Conservation (phyloP, 2,797 vertebrate genomes). For the Sebastes goodei region DNA sequence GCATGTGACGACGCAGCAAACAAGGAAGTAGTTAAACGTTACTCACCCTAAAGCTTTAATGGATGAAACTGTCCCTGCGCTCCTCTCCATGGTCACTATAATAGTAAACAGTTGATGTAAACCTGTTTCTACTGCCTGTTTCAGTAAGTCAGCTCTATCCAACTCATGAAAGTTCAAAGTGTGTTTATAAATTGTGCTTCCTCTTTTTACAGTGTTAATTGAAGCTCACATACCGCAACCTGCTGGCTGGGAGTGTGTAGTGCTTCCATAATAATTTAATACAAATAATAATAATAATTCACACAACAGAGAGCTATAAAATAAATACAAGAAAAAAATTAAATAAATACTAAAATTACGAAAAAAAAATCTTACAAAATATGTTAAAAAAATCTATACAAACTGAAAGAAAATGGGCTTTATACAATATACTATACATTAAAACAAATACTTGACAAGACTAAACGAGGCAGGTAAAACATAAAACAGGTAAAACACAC, state of each 20-base stretch:
- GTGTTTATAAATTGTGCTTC: background rate
- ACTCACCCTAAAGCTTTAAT: conserved; percentile 77
- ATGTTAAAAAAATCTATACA: rapidly evolving
- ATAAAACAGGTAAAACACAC: too few relatives aligned
- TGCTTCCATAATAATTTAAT: background rate
- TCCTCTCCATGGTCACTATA: conserved; percentile 68
- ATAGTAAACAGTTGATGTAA: rapidly evolving
- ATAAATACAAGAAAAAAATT: background rate
- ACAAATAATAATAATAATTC: background rate
- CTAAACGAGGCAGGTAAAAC: too few relatives aligned
- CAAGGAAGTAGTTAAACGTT: background rate
- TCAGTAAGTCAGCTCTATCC: background rate
- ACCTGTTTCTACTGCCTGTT: too few relatives aligned
- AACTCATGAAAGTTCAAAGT: too few relatives aligned
- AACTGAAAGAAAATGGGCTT: background rate
- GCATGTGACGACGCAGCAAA: background rate
- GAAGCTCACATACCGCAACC: background rate
- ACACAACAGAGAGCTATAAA: background rate
- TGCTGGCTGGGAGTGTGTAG: conserved; percentile 42
- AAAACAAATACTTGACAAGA: too few relatives aligned
- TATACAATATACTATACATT: background rate
- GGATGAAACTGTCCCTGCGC: conserved; percentile 39
- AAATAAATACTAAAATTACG: background rate
- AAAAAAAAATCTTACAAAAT: background rate
- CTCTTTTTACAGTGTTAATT: background rate